Evolutionary conservation across 2,888 invertebrate genomes (phyloP), one percentile per base, ranked within the genome.

Genomic region (Drosophila trichaetosa): DNA sequence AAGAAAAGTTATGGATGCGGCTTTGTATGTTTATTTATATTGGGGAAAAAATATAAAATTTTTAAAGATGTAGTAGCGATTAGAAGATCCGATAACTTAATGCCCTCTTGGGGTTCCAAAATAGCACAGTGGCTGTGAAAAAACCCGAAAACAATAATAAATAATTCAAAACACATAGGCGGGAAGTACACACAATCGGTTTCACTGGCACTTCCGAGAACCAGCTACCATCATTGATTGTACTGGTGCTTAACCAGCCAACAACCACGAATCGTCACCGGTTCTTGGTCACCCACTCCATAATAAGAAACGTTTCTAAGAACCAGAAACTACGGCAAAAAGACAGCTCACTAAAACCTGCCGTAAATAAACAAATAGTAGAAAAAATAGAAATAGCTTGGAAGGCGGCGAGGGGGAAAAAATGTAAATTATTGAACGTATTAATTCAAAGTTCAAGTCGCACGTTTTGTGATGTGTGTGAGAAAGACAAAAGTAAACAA

Each of bases 361-460:
- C 70, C 73, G 73, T 62, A 76, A 82, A 79, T 79, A 82, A 84
- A 84, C 83, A 80, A 84, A 86, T 80, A 89, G 46, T 21, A 58
- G 27, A 38, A 63, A 46, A 69, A 68, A 66, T 62, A 64, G 52
- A 54, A 65, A 70, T 69, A 60, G 31, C 59, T 34, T 6, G 1
- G 4, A 51, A 62, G 57, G 54, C 48, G 46, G 4, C 24, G 34
- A 57, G 24, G 36, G 31, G 34, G 49, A 52, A 73, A 73, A 83
- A 58, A 89, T 86, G 82, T 87, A 86, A 86, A 86, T 86, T 89
- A 87, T 89, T 80, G 79, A 86, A 87, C 75, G 82, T 87, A 87
- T 86, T 86, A 89, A 87, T 87, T 86, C 87, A 89, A 89, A 87
- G 85, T 87, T 89, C 87, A 89, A 82, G 82, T 84, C 79, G 68